Conservation (phyloP, 2,797 vertebrate genomes). For the Galago senegalensis region DNA sequence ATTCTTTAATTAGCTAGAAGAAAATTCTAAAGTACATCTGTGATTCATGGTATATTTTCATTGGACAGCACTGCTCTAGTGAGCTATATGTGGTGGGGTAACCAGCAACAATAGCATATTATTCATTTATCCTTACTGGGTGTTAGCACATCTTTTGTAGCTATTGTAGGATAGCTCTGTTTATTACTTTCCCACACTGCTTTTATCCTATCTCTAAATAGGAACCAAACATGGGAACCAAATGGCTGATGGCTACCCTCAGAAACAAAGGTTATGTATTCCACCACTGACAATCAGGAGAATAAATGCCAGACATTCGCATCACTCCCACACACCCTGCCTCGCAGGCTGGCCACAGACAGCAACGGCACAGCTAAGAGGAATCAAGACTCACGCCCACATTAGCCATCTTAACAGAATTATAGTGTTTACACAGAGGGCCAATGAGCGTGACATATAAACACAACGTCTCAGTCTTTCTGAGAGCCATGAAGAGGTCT, state of each 20-base stretch:
- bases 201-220: background rate
- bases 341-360: background rate
- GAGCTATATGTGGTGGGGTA: background rate
- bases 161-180: background rate
- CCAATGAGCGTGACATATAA: background rate
- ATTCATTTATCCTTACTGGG: background rate
- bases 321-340: background rate
- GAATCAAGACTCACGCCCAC: background rate
- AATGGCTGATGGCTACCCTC: background rate
- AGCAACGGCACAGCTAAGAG: background rate
- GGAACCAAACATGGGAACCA: conserved; percentile 23
- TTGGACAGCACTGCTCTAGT: background rate
- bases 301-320: background rate
- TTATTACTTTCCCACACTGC: conserved; percentile 52
- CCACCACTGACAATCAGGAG: background rate
- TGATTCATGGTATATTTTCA: background rate
- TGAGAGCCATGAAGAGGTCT: background rate
- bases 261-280: conserved; percentile 30
- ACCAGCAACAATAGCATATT: background rate
- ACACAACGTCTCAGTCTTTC: conserved; percentile 1
- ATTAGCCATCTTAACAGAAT: background rate
- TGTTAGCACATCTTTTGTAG: background rate
- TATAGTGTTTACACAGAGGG: background rate
- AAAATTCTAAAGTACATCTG: conserved; percentile 7
- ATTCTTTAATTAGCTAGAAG: conserved; percentile 1